Evolutionary conservation across 1,140 invertebrate species (phyloP).

Genomic region (Phymorhynchus buccinoides): DNA sequence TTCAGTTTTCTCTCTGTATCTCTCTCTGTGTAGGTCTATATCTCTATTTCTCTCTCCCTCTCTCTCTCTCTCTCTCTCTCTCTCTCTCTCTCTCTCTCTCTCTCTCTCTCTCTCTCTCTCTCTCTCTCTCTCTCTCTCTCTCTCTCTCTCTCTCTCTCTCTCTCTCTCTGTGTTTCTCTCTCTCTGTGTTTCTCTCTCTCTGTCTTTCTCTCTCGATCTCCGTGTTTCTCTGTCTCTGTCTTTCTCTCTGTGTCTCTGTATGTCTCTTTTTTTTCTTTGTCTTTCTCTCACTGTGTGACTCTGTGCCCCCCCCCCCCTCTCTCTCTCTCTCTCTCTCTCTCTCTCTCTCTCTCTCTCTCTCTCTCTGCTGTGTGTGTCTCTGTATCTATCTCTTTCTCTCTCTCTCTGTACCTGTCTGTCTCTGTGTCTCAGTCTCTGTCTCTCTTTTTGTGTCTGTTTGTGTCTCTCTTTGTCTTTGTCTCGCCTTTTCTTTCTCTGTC

Average conservation of each 20-base stretch:
- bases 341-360: too few species aligned
- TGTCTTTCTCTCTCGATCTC: not conserved
- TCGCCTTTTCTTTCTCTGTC: not conserved
- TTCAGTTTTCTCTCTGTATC: not conserved
- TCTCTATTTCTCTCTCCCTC: not conserved
- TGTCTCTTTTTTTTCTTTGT: not conserved
- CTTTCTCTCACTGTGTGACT: not conserved
- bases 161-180: not conserved
- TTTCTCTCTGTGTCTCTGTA: not conserved
- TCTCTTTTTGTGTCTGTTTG: not conserved
- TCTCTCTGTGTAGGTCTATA: not conserved
- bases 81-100: too few species aligned
- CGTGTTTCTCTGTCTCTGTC: not conserved
- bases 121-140: constrained; percentile 23
- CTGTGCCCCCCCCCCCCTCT: not conserved
- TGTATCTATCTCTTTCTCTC: not conserved
- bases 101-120: too few species aligned
- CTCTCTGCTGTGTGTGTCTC: not conserved
- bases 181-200: not conserved
- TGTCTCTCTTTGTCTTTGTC: not conserved
- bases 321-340: too few species aligned
- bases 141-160: not conserved
- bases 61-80: too few species aligned
- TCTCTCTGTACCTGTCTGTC: not conserved
- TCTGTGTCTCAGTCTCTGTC: not conserved